Base-by-base conservation (phyloP, 2,113 vertebrate genomes). In the Chloebia gouldiae region DNA sequence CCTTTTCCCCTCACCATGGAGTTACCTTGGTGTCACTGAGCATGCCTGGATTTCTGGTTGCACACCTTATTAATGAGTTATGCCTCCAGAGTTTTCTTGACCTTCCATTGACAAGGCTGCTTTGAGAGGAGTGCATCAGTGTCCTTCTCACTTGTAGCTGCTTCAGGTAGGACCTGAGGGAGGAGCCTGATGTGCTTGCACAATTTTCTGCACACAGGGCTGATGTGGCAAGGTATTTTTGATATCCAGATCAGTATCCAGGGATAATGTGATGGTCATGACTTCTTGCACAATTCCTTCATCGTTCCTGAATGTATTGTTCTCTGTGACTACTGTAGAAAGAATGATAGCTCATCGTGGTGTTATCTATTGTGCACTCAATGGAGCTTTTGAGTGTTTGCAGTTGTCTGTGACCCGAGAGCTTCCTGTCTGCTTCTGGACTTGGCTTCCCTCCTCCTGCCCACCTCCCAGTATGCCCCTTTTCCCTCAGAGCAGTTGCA, bases 261-360 rank as follows among this genome's bases (percentile, higher is more conserved):
- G 77, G 72, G 70, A 75, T 78, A 77, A 61, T 4, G 24, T 44
- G 56, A 70, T 56, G 88, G 51, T 70, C 51, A 27, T 33, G 33
- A 47, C 23, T 86, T 71, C 60, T 92, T 81, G 71, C 56, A 47
- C 40, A 75, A 27, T 61, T 75, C 35, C 17, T 80, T 93, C 11
- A 1, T 72, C 42, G 39, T 83, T 86, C 51, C 64, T 4, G 3
- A 44, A 18, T 8, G 1, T 81, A 81, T 66, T 81, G 37, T 77
- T 69, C 59, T 85, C 35, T 2, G 0, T 60, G 7, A 49, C 40
- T 21, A 14, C 40, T 63, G 42, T 12, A 15, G 63, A 40, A 54
- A 49, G 63, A 54, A 35, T 0, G 0, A 28, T 9, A 60, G 24
- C 11, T 84, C 19, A 5, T 72, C 4, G 5, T 0, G 0, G 16